Conservation (phyloP, 2,113 vertebrate genomes). For the Apeltes quadracus region DNA sequence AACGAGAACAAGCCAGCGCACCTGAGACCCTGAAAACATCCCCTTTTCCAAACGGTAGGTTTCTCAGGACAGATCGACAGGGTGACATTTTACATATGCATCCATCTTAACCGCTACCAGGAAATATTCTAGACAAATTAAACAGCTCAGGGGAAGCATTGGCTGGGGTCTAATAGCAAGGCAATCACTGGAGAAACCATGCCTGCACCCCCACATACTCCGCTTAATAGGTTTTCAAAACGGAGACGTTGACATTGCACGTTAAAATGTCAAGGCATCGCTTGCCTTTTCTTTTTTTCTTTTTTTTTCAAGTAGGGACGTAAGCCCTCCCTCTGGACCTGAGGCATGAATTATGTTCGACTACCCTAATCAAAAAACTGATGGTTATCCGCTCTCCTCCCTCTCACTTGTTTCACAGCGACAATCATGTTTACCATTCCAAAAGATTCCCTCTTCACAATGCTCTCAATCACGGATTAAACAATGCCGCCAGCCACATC, state of each 20-base stretch:
- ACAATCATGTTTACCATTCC: slow-evolving; percentile 58
- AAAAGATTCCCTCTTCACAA: slow-evolving; percentile 63
- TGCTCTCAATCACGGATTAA: slow-evolving; percentile 73
- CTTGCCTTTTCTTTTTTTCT: slow-evolving; percentile 7
- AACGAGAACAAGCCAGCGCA: slow-evolving; percentile 57
- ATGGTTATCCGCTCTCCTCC: slow-evolving; percentile 41
- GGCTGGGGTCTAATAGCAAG: slow-evolving; percentile 30
- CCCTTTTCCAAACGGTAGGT: slow-evolving; percentile 6
- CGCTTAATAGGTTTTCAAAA: slow-evolving; percentile 41
- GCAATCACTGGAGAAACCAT: slow-evolving; percentile 29
- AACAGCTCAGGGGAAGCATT: neutral
- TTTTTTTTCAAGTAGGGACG: slow-evolving; percentile 20
- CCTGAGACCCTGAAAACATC: slow-evolving; percentile 61
- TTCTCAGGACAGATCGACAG: slow-evolving; percentile 20
- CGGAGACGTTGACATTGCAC: slow-evolving; percentile 24
- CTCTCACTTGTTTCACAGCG: slow-evolving; percentile 37
- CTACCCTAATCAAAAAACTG: slow-evolving; percentile 43
- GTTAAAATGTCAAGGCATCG: slow-evolving; percentile 17
- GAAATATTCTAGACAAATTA: slow-evolving; percentile 56
- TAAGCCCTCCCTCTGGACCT: slow-evolving; percentile 26
- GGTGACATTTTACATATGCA: slow-evolving; percentile 21
- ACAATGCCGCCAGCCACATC: slow-evolving; percentile 51
- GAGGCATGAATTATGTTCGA: slow-evolving; percentile 44
- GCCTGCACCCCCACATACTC: neutral
- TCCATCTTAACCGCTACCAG: slow-evolving; percentile 43